Evolutionary conservation across 2,113 vertebrate species (phyloP).

Genomic region (Dasyprocta punctata): DNA sequence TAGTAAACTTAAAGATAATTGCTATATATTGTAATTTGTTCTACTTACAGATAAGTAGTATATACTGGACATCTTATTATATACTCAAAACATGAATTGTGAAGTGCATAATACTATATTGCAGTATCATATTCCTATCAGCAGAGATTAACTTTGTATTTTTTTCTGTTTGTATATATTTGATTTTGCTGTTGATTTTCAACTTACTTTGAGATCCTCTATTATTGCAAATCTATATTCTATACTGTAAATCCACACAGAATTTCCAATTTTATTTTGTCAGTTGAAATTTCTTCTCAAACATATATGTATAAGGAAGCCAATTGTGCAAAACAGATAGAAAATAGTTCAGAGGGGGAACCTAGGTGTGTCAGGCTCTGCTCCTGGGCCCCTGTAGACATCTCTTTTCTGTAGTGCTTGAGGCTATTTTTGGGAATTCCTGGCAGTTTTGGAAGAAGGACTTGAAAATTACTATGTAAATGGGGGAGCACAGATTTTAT

Average conservation of each 20-base stretch:
- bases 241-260: not conserved
- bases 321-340: rapidly evolving
- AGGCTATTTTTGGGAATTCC: not conserved
- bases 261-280: not conserved
- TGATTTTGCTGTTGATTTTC: not conserved
- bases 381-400: too few relatives aligned
- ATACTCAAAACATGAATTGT: not conserved
- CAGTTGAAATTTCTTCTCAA: not conserved
- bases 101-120: not conserved
- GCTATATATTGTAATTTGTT: not conserved
- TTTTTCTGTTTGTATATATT: not conserved
- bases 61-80: not conserved
- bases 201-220: not conserved
- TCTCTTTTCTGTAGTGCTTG: not conserved
- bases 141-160: not conserved
- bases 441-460: not conserved
- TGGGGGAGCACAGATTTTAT: not conserved
- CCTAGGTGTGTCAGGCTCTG: rapidly evolving
- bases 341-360: not conserved
- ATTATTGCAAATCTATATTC: not conserved
- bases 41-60: not conserved
- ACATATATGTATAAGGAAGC: not conserved
- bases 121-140: not conserved
- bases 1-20: not conserved
- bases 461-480: not conserved